Conservation (phyloP, 2,113 vertebrate genomes). For the Colossoma macropomum region DNA sequence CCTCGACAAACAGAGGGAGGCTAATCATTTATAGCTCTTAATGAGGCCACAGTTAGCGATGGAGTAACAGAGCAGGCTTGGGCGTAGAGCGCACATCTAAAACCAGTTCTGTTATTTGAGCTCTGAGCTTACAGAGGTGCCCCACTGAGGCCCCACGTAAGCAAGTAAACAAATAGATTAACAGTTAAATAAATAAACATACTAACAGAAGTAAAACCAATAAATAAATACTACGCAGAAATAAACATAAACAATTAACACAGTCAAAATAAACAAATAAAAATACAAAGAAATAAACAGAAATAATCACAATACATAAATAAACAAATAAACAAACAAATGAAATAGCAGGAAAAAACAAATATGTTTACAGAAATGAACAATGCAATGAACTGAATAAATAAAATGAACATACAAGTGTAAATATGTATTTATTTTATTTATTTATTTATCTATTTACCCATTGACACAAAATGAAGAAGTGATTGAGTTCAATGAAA, state of each 20-base stretch:
- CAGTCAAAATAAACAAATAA: too few relatives aligned
- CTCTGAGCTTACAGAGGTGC: too few relatives aligned
- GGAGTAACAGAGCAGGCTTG: background rate
- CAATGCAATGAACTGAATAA: too few relatives aligned
- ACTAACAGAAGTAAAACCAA: background rate
- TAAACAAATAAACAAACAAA: background rate
- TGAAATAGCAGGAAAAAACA: too few relatives aligned
- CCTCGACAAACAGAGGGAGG: constrained; percentile 3
- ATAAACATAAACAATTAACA: background rate
- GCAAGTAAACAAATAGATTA: background rate
- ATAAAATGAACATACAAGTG: too few relatives aligned
- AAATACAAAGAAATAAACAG: background rate
- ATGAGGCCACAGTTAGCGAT: constrained; percentile 31
- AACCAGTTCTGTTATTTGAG: background rate
- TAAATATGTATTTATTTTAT: too few relatives aligned
- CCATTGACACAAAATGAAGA: too few relatives aligned
- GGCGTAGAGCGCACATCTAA: background rate
- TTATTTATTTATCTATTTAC: too few relatives aligned
- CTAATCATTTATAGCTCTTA: constrained; percentile 37
- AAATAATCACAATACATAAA: background rate
- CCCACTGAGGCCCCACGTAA: too few relatives aligned
- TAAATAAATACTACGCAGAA: background rate
- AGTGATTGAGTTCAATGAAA: too few relatives aligned
- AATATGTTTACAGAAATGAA: too few relatives aligned
- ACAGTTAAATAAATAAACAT: background rate